Base-by-base conservation (phyloP, 2,888 invertebrate genomes). In the Plagodis dolabraria region DNA sequence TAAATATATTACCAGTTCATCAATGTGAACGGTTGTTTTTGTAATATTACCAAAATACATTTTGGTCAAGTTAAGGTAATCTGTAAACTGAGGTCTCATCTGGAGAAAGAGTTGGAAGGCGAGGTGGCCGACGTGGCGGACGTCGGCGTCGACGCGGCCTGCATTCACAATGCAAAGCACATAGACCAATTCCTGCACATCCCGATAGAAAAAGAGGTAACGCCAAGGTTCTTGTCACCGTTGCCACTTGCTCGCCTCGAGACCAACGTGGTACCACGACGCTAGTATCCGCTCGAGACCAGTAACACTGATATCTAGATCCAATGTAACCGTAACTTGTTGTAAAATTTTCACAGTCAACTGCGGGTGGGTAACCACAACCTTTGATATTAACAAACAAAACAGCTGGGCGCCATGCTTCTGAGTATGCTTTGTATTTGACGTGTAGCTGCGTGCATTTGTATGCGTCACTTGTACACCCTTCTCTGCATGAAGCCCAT, bases 131-230 rank as follows among this genome's bases (percentile, higher is more conserved):
- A 60, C 94, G 93, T 33, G 95, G 91, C 82, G 96, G 89, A 86
- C 95, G 89, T 79, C 95, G 86, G 80, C 96, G 93, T 70, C 95
- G 93, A 74, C 96, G 94, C 89, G 96, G 87, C 70, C 95, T 94
- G 87, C 97, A 97, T 87, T 97, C 97, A 87, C 97, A 97, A 86
- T 97, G 97, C 94, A 97, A 94, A 60, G 97, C 96, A 87, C 97
- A 97, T 61, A 97, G 93, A 35, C 96, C 96, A 70, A 97, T 95
- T 58, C 97, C 97, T 68, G 97, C 97, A 75, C 97, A 96, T 70
- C 97, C 94, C 55, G 97, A 97, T 78, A 97, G 94, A 77, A 96
- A 96, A 88, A 97, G 95, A 64, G 97, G 97, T 74, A 97, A 95
- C 59, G 96, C 97, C 87, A 97, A 95, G 84, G 96, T 97, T 86